Evolutionary conservation across 2,888 invertebrate species (phyloP).

Genomic region (Heteromyza rotundicornis): DNA sequence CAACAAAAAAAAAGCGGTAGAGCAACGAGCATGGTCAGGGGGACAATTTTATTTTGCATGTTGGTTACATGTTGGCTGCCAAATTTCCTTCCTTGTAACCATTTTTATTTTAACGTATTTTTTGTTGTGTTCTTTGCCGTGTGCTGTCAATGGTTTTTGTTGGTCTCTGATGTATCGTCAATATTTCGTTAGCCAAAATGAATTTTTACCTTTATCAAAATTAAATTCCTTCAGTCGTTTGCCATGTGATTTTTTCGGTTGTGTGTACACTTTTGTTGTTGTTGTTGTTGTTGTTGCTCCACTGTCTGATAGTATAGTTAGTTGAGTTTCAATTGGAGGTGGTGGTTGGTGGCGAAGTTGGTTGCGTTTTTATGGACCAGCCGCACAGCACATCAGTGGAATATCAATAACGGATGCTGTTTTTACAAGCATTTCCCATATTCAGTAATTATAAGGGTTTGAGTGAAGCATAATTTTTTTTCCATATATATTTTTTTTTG

Average conservation of each 20-base stretch:
- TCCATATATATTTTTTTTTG: too few species aligned
- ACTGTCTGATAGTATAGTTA: constrained; percentile 3
- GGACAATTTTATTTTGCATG: neutral
- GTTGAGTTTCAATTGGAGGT: neutral
- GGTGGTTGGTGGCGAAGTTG: neutral
- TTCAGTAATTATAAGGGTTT: neutral
- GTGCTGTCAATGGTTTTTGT: constrained; percentile 2
- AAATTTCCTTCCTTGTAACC: neutral
- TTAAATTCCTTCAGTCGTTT: constrained; percentile 43
- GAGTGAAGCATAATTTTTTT: too few species aligned
- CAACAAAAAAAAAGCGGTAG: neutral
- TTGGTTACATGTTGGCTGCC: neutral
- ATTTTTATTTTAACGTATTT: too few species aligned
- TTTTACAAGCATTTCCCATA: constrained; percentile 5
- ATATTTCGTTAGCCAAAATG: constrained; percentile 36
- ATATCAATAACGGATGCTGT: constrained; percentile 22
- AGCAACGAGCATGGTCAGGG: neutral
- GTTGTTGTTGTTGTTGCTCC: too few species aligned
- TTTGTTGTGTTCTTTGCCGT: neutral
- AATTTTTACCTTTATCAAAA: constrained; percentile 50
- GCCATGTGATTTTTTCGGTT: constrained; percentile 21
- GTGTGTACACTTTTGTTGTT: too few species aligned
- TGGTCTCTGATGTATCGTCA: constrained; percentile 42
- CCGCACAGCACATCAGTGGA: constrained; percentile 23
- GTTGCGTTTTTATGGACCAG: constrained; percentile 21